Evolutionary conservation across 1,140 invertebrate species (phyloP).

Genomic region (Acyrthosiphon pisum): DNA sequence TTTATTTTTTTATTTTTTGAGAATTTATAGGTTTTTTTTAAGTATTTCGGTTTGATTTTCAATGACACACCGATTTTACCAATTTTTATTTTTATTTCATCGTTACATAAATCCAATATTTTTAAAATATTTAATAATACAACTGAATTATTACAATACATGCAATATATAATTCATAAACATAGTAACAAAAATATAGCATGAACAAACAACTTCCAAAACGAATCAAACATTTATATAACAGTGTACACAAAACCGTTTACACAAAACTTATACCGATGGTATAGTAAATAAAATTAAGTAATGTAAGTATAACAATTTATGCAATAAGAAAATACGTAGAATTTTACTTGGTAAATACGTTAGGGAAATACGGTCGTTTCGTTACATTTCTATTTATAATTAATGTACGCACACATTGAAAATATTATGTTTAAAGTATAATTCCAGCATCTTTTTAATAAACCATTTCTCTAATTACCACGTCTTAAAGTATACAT

Average conservation of each 20-base stretch:
- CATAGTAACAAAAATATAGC: constrained; percentile 29
- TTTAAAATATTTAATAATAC: neutral
- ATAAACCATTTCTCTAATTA: neutral
- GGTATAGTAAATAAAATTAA: constrained; percentile 29
- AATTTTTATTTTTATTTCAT: neutral
- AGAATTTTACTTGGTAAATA: constrained; percentile 13
- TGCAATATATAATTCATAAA: constrained; percentile 21
- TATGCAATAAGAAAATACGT: constrained; percentile 44
- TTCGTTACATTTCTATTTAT: neutral
- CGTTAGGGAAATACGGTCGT: neutral
- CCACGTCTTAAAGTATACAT: neutral
- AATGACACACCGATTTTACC: neutral
- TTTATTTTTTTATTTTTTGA: neutral
- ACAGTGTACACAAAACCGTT: constrained; percentile 33
- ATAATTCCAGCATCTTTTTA: neutral
- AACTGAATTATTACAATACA: neutral
- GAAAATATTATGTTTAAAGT: constrained; percentile 11
- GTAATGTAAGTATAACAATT: constrained; percentile 37
- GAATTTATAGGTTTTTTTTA: neutral
- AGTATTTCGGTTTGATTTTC: neutral
- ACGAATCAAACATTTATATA: constrained; percentile 30
- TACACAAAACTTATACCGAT: constrained; percentile 36
- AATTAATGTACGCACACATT: neutral
- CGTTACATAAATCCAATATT: neutral
- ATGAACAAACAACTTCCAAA: constrained; percentile 1